Evolutionary conservation across 2,888 invertebrate genomes (phyloP).

Genomic region (Dicranocentrus wangi): DNA sequence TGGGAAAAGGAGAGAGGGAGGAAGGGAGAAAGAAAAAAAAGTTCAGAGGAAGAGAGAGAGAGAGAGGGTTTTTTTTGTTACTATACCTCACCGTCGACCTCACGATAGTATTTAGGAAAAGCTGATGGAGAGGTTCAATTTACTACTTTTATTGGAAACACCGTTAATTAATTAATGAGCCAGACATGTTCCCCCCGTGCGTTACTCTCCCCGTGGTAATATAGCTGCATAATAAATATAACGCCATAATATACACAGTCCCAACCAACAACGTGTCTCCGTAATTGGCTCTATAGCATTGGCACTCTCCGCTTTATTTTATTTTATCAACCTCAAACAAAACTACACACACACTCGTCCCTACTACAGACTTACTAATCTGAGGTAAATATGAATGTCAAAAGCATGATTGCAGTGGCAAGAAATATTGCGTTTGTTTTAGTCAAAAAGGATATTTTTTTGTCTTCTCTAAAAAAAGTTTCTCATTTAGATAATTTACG

Average conservation of each 20-base stretch:
- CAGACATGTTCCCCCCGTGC: conserved; percentile 22
- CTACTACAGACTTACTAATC: no score
- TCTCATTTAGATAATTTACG: conserved; percentile 4
- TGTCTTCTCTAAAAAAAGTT: not conserved
- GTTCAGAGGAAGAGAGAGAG: no score
- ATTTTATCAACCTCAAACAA: not conserved
- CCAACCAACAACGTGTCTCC: not conserved
- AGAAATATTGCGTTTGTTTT: conserved; percentile 20
- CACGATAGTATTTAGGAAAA: not conserved
- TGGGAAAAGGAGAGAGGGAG: not conserved
- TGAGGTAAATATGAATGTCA: conserved; percentile 25
- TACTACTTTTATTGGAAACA: not conserved
- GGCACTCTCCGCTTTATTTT: conserved; percentile 5
- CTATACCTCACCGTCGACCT: no score
- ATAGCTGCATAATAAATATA: not conserved
- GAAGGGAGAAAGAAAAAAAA: no score
- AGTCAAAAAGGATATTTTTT: not conserved
- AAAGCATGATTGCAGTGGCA: conserved; percentile 14
- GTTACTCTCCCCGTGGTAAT: conserved; percentile 1
- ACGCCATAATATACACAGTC: not conserved
- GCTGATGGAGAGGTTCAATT: conserved; percentile 5
- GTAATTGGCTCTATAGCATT: conserved; percentile 8
- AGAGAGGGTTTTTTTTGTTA: no score
- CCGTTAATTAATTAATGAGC: conserved; percentile 34
- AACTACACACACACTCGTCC: no score